Base-by-base conservation (phyloP, 2,888 invertebrate species). In the Latheticus oryzae region DNA sequence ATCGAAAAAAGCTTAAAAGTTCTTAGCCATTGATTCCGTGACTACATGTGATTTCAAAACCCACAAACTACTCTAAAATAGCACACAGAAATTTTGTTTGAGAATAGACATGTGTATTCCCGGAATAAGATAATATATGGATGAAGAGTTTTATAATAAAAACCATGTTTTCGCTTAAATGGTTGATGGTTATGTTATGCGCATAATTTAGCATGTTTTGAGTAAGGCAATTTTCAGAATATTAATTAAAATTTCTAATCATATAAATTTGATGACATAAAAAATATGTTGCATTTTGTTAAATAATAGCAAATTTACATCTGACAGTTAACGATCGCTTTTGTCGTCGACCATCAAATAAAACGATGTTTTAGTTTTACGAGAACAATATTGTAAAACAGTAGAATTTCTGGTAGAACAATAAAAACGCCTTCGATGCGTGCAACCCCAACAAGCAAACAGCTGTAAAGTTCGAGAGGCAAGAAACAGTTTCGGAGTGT, bases 381-480 rank as follows among this genome's bases (percentile, higher is more conserved):
- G 54, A 54, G 30, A 28, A 54, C 55, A 40, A 47, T 38, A 55
- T 55, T 40, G 38, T 47, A 38, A 38, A 55, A 55, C 55, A 51
- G 52, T 52, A 38, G 33, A 56, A 56, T 51, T 56, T 60, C 52
- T 54, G 32, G 43, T 56, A 13, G 35, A 45, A 24, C 47, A 54
- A 51, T 56, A 57, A 60, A 51, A 56, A 52, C 51, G 37, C 9
- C 35, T 47, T 21, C 42, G 37, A 47, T 52, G 32, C 58, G 32
- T 50, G 40, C 53, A 47, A 42, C 52, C 42, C 38, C 37, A 45
- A 50, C 47, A 56, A 52, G 37, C 28, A 50, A 62, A 59, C 54
- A 62, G 50, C 59, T 60, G 57, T 60, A 62, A 60, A 60, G 40
- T 57, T 54, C 35, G 12, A 55, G 32, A 24, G 47, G 50, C 57